A percentile compares a stretch with the other conserved stretches of the same genome.
These are phyloP conservation scores for Eupelmus urozonus DNA, from an alignment of 2,888 invertebrate species.

Conservation along the genomic window DNA sequence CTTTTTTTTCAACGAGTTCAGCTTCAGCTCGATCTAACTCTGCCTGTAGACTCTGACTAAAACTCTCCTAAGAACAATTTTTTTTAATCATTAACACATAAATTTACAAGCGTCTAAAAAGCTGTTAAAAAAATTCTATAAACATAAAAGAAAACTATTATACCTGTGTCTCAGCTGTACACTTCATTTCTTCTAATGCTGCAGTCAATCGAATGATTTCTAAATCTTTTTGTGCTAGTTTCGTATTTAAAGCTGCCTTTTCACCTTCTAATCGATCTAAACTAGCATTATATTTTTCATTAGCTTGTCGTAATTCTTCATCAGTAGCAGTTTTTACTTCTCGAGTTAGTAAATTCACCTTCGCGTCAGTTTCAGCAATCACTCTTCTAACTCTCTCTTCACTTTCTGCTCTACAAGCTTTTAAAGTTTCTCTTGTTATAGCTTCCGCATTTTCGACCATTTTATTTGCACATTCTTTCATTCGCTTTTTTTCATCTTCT, in stretches of 20 bases:
- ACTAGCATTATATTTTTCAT: slow-evolving; percentile 66
- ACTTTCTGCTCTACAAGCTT: slow-evolving; percentile 70
- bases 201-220: slow-evolving; percentile 67
- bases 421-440: slow-evolving; percentile 69
- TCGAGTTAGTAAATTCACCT: slow-evolving; percentile 68
- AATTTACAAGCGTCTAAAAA: neutral
- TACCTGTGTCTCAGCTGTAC: slow-evolving; percentile 73
- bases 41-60: slow-evolving; percentile 73
- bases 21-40: slow-evolving; percentile 74
- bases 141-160: slow-evolving; percentile 1
- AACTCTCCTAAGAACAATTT: slow-evolving; percentile 69
- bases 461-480: slow-evolving; percentile 67
- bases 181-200: slow-evolving; percentile 70
- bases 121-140: neutral
- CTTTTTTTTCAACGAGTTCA: slow-evolving; percentile 72
- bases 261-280: slow-evolving; percentile 68
- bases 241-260: slow-evolving; percentile 65
- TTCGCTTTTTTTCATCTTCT: slow-evolving; percentile 68
- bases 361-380: slow-evolving; percentile 70
- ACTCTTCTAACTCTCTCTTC: slow-evolving; percentile 70
- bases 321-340: slow-evolving; percentile 67
- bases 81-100: slow-evolving; percentile 7
- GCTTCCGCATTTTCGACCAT: slow-evolving; percentile 70
- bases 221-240: slow-evolving; percentile 67
- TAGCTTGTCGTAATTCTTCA: slow-evolving; percentile 68